Evolutionary conservation across 2,113 vertebrate genomes (phyloP), one percentile per base, ranked within the genome.

Genomic region (Cebus imitator): DNA sequence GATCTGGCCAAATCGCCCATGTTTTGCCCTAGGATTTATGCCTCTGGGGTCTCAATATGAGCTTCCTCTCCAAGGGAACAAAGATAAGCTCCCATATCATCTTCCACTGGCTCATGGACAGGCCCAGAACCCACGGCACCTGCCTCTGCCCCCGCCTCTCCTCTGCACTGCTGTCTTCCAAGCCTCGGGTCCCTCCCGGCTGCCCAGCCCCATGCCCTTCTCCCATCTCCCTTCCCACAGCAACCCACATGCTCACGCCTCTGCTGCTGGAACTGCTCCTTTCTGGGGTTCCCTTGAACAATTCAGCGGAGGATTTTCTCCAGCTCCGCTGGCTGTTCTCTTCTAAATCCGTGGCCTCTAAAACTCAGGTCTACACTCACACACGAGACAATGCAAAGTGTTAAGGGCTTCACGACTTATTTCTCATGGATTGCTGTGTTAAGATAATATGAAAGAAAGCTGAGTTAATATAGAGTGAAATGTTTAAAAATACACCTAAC

Each of bases 281-380:
- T 14, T 4, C 81, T 25, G 0, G 0, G 52, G 21, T 32, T 43
- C 52, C 68, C 37, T 18, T n/a, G 85, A 30, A 32, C 1, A 6
- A 12, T 2, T 13, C 20, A 6, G 25, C 5, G 0, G 2, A 58
- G 17, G 1, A 5, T 10, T 25, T 37, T 78, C 76, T 43, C 35
- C 35, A 43, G 13, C 61, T 25, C 23, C 6, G 0, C 30, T 27
- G 43, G 35, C 88, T 32, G 1, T 1, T 37, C 58, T 32, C 18
- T 9, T 32, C 18, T 9, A 13, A 21, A 48, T 30, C 61, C 16
- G 0, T 3, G 27, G 40, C 40, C 30, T 6, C 32, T n/a, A 66
- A 27, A 50, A 9, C 40, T 58, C 17, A 2, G 20, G 58, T 27
- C 68, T 30, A 17, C 81, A 1, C 66, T n/a, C 9, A 40, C 73